phyloP scores from a whole-genome alignment of 23 tunicate genomes.

The Halocynthia roretzi region DNA sequence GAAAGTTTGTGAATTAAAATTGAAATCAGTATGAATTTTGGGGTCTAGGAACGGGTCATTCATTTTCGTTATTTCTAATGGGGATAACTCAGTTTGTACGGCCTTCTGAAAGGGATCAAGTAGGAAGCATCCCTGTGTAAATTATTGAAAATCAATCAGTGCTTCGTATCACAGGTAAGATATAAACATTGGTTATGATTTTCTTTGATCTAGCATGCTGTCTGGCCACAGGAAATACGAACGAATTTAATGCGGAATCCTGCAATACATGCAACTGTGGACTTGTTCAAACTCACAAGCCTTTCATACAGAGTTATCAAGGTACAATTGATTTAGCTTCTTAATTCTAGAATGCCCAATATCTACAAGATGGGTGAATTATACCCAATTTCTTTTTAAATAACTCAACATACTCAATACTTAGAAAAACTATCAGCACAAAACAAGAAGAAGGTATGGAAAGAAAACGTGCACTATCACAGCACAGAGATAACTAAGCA shows the following conservation, averaged over 20 bases:
- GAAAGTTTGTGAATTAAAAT: too few species aligned
- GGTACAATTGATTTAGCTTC: too few species aligned
- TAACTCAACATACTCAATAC: too few species aligned
- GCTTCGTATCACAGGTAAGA: neutral
- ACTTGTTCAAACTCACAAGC: too few species aligned
- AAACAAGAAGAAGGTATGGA: too few species aligned
- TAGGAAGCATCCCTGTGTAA: neutral
- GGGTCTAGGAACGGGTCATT: neutral
- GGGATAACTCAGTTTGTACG: neutral
- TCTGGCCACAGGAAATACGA: constrained; percentile 19
- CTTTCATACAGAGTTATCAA: too few species aligned
- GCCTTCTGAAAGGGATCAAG: neutral
- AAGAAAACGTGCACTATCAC: too few species aligned
- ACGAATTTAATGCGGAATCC: constrained; percentile 4
- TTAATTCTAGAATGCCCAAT: too few species aligned
- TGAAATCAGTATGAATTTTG: neutral
- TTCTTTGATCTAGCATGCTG: constrained; percentile 23
- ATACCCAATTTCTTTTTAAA: too few species aligned
- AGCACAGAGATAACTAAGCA: too few species aligned
- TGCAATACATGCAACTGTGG: constrained; percentile 28
- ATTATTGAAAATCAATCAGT: constrained; percentile 10
- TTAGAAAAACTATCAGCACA: too few species aligned
- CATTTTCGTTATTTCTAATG: neutral
- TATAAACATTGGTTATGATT: constrained; percentile 11
- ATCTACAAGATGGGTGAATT: too few species aligned